phyloP scores from a whole-genome alignment of 1,140 invertebrate genomes.

The Cydia splendana region DNA sequence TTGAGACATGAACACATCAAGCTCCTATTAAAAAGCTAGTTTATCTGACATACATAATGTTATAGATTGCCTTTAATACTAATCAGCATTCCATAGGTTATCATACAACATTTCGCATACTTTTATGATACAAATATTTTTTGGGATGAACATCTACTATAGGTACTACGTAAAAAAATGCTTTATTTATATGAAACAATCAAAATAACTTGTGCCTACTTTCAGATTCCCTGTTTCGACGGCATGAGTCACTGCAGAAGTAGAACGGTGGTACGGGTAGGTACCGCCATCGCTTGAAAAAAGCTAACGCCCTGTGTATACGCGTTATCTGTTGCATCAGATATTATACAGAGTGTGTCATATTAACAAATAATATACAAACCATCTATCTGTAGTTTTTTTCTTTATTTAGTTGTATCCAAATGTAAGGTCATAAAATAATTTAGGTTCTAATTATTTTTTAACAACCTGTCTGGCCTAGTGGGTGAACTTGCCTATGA shows the following conservation, averaged over 20 bases:
- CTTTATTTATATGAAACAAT: no score
- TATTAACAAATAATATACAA: slow-evolving; percentile 5
- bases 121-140: no score
- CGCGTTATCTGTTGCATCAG: slow-evolving; percentile 76
- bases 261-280: slow-evolving; percentile 70
- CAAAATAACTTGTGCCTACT: not conserved
- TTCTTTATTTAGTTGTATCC: not conserved
- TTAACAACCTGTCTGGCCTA: no score
- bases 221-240: slow-evolving; percentile 38
- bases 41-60: no score
- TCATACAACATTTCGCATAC: no score
- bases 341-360: slow-evolving; percentile 62
- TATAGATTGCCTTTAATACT: no score
- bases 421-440: not conserved
- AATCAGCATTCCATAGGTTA: no score
- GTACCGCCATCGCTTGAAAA: slow-evolving; percentile 63
- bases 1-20: no score
- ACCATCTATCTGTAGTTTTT: not conserved
- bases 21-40: no score
- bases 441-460: not conserved
- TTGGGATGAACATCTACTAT: no score
- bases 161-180: no score
- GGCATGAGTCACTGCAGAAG: slow-evolving; percentile 67
- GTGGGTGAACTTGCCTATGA: no score
- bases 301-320: slow-evolving; percentile 56